Evolutionary conservation across 2,797 vertebrate genomes (phyloP).

Genomic region (Peromyscus eremicus): DNA sequence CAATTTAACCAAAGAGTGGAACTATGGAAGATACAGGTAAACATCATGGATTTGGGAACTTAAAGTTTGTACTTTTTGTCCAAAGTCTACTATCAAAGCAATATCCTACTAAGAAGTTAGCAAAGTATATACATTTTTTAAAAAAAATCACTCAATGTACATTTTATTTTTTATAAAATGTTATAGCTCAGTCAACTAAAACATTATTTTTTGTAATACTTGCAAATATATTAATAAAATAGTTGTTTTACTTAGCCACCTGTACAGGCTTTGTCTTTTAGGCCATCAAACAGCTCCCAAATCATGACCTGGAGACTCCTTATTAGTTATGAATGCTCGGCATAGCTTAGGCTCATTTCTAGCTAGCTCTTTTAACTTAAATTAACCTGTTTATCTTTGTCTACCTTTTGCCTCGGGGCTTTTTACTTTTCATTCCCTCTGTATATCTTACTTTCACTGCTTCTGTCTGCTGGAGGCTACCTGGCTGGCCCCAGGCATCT

Average conservation of each 20-base stretch:
- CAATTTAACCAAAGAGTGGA: background rate
- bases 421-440: too few relatives aligned
- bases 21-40: background rate
- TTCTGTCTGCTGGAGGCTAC: too few relatives aligned
- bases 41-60: background rate
- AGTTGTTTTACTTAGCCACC: background rate
- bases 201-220: background rate
- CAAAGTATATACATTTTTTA: background rate
- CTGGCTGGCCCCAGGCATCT: too few relatives aligned
- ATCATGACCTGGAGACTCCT: too few relatives aligned
- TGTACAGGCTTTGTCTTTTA: too few relatives aligned
- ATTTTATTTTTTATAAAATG: slow-evolving; percentile 4
- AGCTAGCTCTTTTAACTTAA: too few relatives aligned
- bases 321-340: too few relatives aligned
- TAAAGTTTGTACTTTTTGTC: background rate
- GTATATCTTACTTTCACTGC: too few relatives aligned
- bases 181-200: background rate
- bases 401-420: too few relatives aligned
- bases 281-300: too few relatives aligned
- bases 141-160: background rate
- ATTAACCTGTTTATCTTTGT: too few relatives aligned
- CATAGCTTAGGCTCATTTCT: too few relatives aligned
- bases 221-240: background rate
- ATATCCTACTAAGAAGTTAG: background rate
- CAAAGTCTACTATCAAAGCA: slow-evolving; percentile 3